Base-by-base conservation (phyloP, 2,888 invertebrate species). In the Patella pellucida region DNA sequence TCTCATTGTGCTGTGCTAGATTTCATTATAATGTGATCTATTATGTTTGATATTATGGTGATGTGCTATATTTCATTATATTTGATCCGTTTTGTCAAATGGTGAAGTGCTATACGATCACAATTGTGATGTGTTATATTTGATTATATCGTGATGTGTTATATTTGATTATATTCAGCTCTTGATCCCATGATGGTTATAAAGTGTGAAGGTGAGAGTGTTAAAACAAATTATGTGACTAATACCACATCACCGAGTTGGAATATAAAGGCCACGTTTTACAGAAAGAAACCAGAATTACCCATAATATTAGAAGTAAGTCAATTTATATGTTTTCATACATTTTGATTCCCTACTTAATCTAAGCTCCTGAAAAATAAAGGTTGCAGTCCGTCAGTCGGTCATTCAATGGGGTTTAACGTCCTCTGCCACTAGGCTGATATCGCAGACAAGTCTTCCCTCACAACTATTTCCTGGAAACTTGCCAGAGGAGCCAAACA, bases 171-270 rank as follows among this genome's bases (percentile, higher is more conserved):
- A 31, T 41, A 15, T 62, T 7, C 79, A 90, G 90, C 73, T 79
- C 87, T 89, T 51, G 89, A 86, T 90, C 92, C 89, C 81, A 92
- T 79, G 83, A 91, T 81, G 88, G 91, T 89, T n/a, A 85, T 93
- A 16, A 90, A 91, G 82, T 92, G 92, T 86, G 92, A 92, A 83
- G 90, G 91, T 15, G 89, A 91, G 76, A 90, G 88, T 52, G 90
- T 91, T 5, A 86, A 87, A 74, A 91, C 92, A 1, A 76, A 74
- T n/a, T 52, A 62, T 5, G n/a, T 52, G 14, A 84, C 82, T 11
- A 90, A 91, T 76, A 88, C 90, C 0, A 77, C 82, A 11, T 87
- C 88, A 79, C 92, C 92, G 41, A 84, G 80, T 19, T 92, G 91
- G 90, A 79, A 91, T 86, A 81, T 90, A 83, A 78, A 91, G 87